Evolutionary conservation across 92 coral and sea anemone genomes (phyloP), one percentile per base, ranked within the genome.

Genomic region (Porites evermanni): DNA sequence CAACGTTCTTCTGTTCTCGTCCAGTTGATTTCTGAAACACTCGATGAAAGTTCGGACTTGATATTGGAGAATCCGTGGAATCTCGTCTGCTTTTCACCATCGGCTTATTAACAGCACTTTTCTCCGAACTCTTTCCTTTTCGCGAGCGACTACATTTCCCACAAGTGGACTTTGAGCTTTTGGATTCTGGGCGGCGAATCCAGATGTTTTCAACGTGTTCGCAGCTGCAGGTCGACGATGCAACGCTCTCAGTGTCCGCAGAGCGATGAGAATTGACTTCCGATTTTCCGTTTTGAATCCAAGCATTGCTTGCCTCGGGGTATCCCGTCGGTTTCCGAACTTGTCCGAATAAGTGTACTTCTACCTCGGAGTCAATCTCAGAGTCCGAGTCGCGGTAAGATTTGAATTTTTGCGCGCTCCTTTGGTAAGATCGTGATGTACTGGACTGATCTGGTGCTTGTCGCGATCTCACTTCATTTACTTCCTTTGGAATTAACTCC

Each of bases 381-480:
- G 90, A 93, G 74, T 95, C 98, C 26, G 94, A 91, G 58, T 93
- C 98, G 64, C 98, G 90, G 88, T 90, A 95, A 44, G 96, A 93
- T 53, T 92, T 83, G 88, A 95, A 95, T 81, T 91, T 91, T 56
- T 92, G 95, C 20, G 87, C 64, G 52, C 83, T 93, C 50, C 82
- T 82, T 53, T 88, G 91, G 12, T 86, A 59, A 4, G 87, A 91
- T 1, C 91, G 88, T 1, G 91, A 61, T 12, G 77, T 8, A 58
- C 72, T 74, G 17, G 47, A 38, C 47, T 38, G 47, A 4, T 38
- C 47, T 38, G 47, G 47, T 38, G 47, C 47, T 38, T 38, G 6
- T 38, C 82, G 51, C 38, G 68, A 17, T 52, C 83, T 72, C 26
- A 76, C 8, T 53, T 32, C 54, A 59, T 32, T 66, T 53, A 26